Evolutionary conservation across 2,888 invertebrate species (phyloP), one percentile per base, ranked within the genome.

Genomic region (Pollenia angustigena): DNA sequence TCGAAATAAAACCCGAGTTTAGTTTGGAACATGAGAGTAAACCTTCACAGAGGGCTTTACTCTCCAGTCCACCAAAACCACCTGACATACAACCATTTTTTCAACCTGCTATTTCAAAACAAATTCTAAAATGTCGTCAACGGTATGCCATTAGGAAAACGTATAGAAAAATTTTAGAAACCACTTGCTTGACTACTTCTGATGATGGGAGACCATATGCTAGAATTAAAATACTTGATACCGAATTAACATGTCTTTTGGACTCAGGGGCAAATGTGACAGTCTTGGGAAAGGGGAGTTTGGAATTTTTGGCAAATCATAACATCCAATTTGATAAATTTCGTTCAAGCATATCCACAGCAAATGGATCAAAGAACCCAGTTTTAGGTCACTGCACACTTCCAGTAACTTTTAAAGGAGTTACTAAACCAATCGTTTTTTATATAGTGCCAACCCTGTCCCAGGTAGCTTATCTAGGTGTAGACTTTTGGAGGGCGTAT

Each of bases 1-100:
- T 11, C 44, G 18, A 64, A 64, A 9, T 54, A 52, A 52, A 42
- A 9, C 76, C 64, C 64, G 76, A 76, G 62, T 9, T 52, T 4
- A 2, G 10, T 14, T 11, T 10, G 12, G 16, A 46, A 9, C 6
- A 0, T 9, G 76, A 2, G 32, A 32, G 32, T 32, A 32, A 32
- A 32, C 4, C 4, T 32, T 32, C 32, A 32, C 32, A 32, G 76
- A 18, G 52, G 50, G 48, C 9, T 56, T 56, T 11, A 56, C 56
- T 56, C 58, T 58, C 42, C 50, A 1, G 50, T 50, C 62, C 42
- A 8, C 32, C 11, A 18, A 58, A 56, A 72, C 42, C 50, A 32
- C 32, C 32, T 2, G 32, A 32, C 32, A 1, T 18, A 18, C 18
- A 18, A 18, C 1, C 32, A 32, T 32, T 4, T 32, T 32, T 32